Percentiles rank a stretch among this genome's conserved stretches.
Evolutionary conservation across 1,140 invertebrate genomes (phyloP).

Genomic region (Pollicipes pollicipes): DNA sequence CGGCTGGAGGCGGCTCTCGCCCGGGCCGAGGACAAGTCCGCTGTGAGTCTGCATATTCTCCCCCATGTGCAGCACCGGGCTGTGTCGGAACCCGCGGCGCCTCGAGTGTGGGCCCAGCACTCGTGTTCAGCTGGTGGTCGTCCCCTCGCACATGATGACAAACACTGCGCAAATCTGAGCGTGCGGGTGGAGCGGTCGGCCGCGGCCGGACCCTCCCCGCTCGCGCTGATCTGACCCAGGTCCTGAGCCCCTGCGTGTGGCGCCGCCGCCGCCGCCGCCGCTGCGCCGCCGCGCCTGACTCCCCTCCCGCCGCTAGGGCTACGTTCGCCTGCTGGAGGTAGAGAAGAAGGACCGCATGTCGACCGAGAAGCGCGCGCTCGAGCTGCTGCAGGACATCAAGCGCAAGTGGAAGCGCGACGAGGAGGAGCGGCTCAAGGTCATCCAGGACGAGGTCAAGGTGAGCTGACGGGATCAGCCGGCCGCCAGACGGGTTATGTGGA

Average conservation of each 20-base stretch:
- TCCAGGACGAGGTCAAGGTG: conserved; percentile 14
- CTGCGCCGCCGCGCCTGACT: background rate
- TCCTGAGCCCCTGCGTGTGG: background rate
- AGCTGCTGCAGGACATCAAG: conserved; percentile 20
- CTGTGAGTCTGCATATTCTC: conserved; percentile 1
- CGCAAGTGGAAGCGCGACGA: conserved; percentile 19
- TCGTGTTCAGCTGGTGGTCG: no score
- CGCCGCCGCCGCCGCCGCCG: no score
- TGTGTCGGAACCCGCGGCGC: no score
- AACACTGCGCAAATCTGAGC: conserved; percentile 7
- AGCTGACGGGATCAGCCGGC: no score
- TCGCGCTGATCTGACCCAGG: background rate
- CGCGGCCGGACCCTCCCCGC: background rate
- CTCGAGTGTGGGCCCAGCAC: no score
- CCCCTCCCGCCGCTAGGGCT: background rate
- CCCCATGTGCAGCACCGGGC: no score
- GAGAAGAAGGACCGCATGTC: conserved; percentile 17
- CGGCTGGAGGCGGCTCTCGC: conserved; percentile 17
- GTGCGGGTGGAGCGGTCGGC: background rate
- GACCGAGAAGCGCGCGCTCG: conserved; percentile 18
- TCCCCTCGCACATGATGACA: background rate
- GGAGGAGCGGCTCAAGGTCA: conserved; percentile 12
- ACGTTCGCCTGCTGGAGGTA: background rate
- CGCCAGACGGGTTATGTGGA: no score
- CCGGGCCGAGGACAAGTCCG: conserved; percentile 9